Conservation (phyloP, 2,888 invertebrate species). For the Drosophila birchii region DNA sequence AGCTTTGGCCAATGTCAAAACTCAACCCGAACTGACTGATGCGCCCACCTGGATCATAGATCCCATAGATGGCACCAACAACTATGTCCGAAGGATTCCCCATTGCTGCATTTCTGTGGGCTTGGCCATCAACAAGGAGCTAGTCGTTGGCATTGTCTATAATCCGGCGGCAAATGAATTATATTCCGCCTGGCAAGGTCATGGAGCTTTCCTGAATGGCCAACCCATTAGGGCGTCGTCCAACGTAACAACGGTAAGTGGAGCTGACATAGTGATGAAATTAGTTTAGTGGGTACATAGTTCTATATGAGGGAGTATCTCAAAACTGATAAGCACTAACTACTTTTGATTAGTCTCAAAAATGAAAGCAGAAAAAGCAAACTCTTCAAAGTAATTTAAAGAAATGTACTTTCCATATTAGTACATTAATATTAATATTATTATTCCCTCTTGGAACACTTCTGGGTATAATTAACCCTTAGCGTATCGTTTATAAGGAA, state of each 20-base stretch:
- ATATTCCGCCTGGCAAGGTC: constrained; percentile 89
- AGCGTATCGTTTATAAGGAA: neutral
- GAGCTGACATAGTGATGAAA: constrained; percentile 11
- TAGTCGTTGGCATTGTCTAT: constrained; percentile 90
- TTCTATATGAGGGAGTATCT: neutral
- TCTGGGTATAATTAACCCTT: neutral
- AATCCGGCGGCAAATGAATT: constrained; percentile 90
- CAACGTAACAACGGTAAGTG: constrained; percentile 77
- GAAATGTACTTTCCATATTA: too few relatives aligned
- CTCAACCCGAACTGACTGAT: constrained; percentile 86
- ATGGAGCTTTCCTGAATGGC: constrained; percentile 92
- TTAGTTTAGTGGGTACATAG: neutral
- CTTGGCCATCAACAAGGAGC: constrained; percentile 86
- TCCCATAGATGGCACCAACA: constrained; percentile 94
- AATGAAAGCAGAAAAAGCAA: neutral
- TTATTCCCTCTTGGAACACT: too few relatives aligned
- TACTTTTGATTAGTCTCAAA: constrained; percentile 1
- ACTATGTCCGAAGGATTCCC: constrained; percentile 90
- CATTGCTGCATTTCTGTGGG: constrained; percentile 90
- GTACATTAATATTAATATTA: too few relatives aligned
- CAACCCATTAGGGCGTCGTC: constrained; percentile 85
- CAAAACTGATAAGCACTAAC: constrained; percentile 8
- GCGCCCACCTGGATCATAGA: constrained; percentile 94
- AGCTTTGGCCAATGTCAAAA: constrained; percentile 79
- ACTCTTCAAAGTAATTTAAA: neutral